Conservation (phyloP, 2,888 invertebrate genomes). For the Drosophila rubida region DNA sequence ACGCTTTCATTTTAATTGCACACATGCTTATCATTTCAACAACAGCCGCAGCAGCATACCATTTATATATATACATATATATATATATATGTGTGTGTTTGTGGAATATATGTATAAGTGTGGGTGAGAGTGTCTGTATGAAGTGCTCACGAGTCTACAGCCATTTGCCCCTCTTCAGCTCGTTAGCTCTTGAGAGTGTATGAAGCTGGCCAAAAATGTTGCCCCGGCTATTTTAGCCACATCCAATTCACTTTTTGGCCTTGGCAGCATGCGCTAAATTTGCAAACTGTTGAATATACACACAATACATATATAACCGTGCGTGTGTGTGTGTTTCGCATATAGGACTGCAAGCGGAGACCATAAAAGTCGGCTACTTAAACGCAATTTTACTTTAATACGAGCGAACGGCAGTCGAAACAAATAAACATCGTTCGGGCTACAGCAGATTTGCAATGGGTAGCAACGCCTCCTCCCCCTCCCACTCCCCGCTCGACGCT, state of each 20-base stretch:
- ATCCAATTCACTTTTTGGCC: conserved; percentile 57
- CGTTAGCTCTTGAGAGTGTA: conserved; percentile 59
- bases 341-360: conserved; percentile 46
- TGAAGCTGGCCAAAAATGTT: conserved; percentile 47
- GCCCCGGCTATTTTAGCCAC: conserved; percentile 57
- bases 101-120: conserved; percentile 6
- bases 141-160: conserved; percentile 25
- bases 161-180: conserved; percentile 49
- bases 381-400: conserved; percentile 73
- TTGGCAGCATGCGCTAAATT: conserved; percentile 71
- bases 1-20: conserved; percentile 81
- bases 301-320: conserved; percentile 3
- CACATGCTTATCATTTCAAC: conserved; percentile 81
- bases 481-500: background rate
- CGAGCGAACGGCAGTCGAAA: conserved; percentile 14
- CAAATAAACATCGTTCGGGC: conserved; percentile 56
- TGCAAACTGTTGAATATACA: conserved; percentile 14
- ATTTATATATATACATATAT: conserved; percentile 13
- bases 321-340: conserved; percentile 2
- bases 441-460: conserved; percentile 52
- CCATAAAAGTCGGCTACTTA: conserved; percentile 76
- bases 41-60: conserved; percentile 52
- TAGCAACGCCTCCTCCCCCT: background rate
- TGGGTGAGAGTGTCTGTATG: conserved; percentile 3
- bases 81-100: conserved; percentile 8